Base-by-base conservation (phyloP, 2,113 vertebrate genomes). In the Oceanodroma tethys region DNA sequence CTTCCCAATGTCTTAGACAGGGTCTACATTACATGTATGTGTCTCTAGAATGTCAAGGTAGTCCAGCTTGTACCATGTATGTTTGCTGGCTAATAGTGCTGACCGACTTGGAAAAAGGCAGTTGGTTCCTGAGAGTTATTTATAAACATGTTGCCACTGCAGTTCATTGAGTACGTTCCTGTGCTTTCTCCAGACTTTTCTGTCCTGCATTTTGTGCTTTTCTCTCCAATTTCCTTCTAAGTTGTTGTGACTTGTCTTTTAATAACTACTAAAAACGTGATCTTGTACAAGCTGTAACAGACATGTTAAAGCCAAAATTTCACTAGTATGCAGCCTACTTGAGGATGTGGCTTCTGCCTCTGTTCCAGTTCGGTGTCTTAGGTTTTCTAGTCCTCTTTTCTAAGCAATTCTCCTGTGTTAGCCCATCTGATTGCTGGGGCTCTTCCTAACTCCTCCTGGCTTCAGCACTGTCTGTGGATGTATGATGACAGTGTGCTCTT, bases 1-100 rank as follows among this genome's bases (percentile, higher is more conserved):
- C 15, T 68, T 76, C 19, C 22, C 32, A 4, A 1, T 30, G 47
- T 21, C 25, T 63, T 29, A 9, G 36, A 18, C 66, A 23, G 13
- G 34, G 20, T 21, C 26, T 27, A 34, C 6, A 0, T 67, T 21
- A 32, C 26, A 1, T 13, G 4, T 10, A 4, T 4, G 3, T 55
- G 8, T n/a, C 27, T 80, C 34, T 34, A 26, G 58, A 27, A 70
- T 5, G 22, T 56, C 53, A n/a, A 30, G 63, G 29, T 22, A 21
- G 23, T 81, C n/a, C 23, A 18, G 60, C 55, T 75, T 71, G 23
- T 30, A 29, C n/a, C 22, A 2, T 7, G 15, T 13, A 1, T 48
- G 26, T 63, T 70, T 75, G 81, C 36, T 83, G 84, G 72, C 38
- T 62, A 2, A 0, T 10, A 22, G 43, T 11, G 10, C 45, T 36